A percentile compares a stretch with the other conserved stretches of the same genome.
These are phyloP conservation scores for Drosophila ogumai DNA, from an alignment of 1,140 invertebrate species.

Conservation along the genomic window DNA sequence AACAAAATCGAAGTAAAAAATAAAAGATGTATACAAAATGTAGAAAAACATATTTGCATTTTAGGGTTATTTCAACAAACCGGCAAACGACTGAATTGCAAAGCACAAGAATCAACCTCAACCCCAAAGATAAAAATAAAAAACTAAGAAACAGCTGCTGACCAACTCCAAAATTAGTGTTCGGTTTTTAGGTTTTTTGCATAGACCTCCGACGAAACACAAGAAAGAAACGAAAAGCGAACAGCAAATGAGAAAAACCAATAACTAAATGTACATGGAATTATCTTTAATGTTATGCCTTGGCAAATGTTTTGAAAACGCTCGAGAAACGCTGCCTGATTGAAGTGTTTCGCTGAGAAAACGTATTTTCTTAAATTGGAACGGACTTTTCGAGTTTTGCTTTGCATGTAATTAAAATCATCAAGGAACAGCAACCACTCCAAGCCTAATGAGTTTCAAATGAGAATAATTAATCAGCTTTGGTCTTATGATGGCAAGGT, in stretches of 20 bases:
- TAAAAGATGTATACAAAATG: slow-evolving; percentile 2
- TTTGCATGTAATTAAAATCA: slow-evolving; percentile 42
- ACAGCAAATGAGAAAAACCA: slow-evolving; percentile 12
- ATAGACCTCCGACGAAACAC: slow-evolving; percentile 18
- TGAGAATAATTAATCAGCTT: slow-evolving; percentile 35
- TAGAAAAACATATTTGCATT: slow-evolving; percentile 49
- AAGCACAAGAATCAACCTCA: slow-evolving; percentile 68
- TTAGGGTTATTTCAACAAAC: slow-evolving; percentile 57
- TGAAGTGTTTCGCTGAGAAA: slow-evolving; percentile 23
- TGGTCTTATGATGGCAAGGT: slow-evolving; percentile 19
- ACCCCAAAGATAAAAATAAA: slow-evolving; percentile 62
- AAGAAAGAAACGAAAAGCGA: slow-evolving; percentile 6
- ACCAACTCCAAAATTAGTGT: slow-evolving; percentile 29
- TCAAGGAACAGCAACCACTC: background rate
- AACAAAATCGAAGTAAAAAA: slow-evolving; percentile 33
- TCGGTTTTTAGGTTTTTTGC: slow-evolving; percentile 24
- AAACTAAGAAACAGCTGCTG: slow-evolving; percentile 68
- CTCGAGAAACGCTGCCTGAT: slow-evolving; percentile 35
- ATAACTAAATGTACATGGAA: slow-evolving; percentile 53
- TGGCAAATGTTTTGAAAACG: slow-evolving; percentile 66
- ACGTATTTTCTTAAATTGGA: slow-evolving; percentile 22
- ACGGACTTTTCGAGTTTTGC: slow-evolving; percentile 4
- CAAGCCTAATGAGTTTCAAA: slow-evolving; percentile 11
- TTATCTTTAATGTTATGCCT: slow-evolving; percentile 57
- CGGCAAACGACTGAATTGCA: slow-evolving; percentile 41